Base-by-base conservation (phyloP, 1,140 invertebrate genomes). In the Anastatus disparis region DNA sequence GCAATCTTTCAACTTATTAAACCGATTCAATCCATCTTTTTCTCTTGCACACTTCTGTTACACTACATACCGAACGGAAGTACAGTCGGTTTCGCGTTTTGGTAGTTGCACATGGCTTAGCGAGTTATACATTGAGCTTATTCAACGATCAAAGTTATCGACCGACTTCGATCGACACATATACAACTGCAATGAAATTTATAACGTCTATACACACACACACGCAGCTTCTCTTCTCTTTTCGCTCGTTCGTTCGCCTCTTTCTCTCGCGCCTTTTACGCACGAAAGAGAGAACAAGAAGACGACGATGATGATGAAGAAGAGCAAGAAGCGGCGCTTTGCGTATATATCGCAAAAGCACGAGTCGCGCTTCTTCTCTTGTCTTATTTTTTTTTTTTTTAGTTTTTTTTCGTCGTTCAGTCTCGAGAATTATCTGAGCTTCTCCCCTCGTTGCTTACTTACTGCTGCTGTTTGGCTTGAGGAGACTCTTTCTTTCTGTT, bases 141-240 rank as follows among this genome's bases (percentile, higher is more conserved):
- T 15, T 12, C 3, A 9, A 50, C 35, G 67, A 69, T 69, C 67
- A 69, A 69, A 71, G 63, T 59, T 73, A 52, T 65, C 66, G 59
- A 22, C 63, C 59, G 61, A 35, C 73, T 72, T 76, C 76, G 71
- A 71, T 76, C 75, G 72, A n/a, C n/a, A n/a, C n/a, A n/a, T n/a
- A n/a, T n/a, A n/a, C n/a, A n/a, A n/a, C n/a, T n/a, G n/a, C n/a
- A n/a, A n/a, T n/a, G n/a, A n/a, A n/a, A n/a, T n/a, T n/a, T n/a
- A n/a, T n/a, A n/a, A n/a, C n/a, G n/a, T n/a, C n/a, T n/a, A n/a
- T n/a, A n/a, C n/a, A n/a, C 71, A 72, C 55, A 26, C 35, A 17
- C 24, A 27, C 46, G 27, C 50, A 26, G 38, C 35, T 38, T 20
- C 38, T 44, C 29, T 44, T 59, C 27, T 58, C 53, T 46, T 67